phyloP scores from a whole-genome alignment of 2,113 vertebrate genomes.

The Calonectris borealis region DNA sequence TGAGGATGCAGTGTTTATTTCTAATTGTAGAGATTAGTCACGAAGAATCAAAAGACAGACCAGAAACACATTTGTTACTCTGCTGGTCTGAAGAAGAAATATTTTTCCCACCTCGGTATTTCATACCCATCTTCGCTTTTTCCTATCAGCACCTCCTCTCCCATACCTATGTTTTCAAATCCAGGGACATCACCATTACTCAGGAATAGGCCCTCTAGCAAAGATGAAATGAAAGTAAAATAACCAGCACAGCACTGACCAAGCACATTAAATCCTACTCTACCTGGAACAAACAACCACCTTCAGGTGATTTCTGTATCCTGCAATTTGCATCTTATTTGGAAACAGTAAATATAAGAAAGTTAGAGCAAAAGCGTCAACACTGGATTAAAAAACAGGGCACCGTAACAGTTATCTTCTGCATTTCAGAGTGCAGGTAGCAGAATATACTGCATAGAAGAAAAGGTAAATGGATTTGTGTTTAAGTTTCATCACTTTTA shows the following conservation, averaged over 20 bases:
- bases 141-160: conserved; percentile 15
- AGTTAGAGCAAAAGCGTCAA: neutral
- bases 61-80: neutral
- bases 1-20: neutral
- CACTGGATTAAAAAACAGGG: neutral
- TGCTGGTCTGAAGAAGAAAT: neutral
- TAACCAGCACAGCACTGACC: neutral
- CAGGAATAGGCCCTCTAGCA: conserved; percentile 47
- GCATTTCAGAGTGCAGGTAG: neutral
- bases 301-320: neutral
- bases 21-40: neutral
- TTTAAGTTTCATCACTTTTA: conserved; percentile 51
- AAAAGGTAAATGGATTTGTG: conserved; percentile 48
- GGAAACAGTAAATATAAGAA: neutral
- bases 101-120: neutral
- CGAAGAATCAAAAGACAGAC: neutral
- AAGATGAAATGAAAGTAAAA: conserved; percentile 57
- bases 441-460: conserved; percentile 7
- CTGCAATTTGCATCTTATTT: conserved; percentile 15
- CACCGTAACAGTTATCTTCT: neutral
- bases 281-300: neutral
- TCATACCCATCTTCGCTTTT: neutral
- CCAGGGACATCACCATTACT: conserved; percentile 51
- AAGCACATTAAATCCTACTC: neutral
- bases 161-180: conserved; percentile 43